These are phyloP conservation scores for Arvicanthis niloticus DNA, from an alignment of 2,113 vertebrate genomes.

Conservation along the genomic window DNA sequence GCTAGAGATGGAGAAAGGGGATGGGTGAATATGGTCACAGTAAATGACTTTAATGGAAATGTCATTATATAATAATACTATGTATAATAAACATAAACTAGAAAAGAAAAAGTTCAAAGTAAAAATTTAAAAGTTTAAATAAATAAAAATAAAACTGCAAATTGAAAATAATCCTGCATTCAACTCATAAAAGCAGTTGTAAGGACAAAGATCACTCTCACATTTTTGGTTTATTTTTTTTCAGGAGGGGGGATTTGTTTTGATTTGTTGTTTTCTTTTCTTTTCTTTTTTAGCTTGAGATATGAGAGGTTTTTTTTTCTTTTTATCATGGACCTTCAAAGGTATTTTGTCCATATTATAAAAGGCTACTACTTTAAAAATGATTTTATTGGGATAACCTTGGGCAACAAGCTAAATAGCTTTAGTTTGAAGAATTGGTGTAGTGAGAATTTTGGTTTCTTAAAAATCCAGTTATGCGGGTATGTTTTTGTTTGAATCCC, in stretches of 20 bases:
- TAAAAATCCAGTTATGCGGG: no score
- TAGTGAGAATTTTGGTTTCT: no score
- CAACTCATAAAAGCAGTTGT: background rate
- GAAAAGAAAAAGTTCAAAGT: background rate
- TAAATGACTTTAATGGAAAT: background rate
- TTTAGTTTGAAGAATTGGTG: slow-evolving; percentile 68
- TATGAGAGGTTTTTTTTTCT: background rate
- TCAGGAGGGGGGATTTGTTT: background rate
- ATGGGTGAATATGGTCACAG: background rate
- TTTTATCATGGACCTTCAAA: slow-evolving; percentile 80
- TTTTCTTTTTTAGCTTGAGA: background rate
- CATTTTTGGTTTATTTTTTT: background rate
- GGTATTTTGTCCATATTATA: slow-evolving; percentile 83
- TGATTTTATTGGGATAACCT: slow-evolving; percentile 49
- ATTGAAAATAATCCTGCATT: slow-evolving; percentile 34
- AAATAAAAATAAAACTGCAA: slow-evolving; percentile 38
- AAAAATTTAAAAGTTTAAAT: background rate
- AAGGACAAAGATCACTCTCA: slow-evolving; percentile 3
- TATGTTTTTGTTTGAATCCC: no score
- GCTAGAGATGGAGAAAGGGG: background rate
- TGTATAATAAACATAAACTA: background rate
- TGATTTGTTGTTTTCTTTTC: background rate
- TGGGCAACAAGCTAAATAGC: slow-evolving; percentile 76
- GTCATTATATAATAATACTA: background rate
- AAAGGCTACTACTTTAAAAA: slow-evolving; percentile 84